Conservation (phyloP, 2,113 vertebrate genomes). For the Leuciscus idus region DNA sequence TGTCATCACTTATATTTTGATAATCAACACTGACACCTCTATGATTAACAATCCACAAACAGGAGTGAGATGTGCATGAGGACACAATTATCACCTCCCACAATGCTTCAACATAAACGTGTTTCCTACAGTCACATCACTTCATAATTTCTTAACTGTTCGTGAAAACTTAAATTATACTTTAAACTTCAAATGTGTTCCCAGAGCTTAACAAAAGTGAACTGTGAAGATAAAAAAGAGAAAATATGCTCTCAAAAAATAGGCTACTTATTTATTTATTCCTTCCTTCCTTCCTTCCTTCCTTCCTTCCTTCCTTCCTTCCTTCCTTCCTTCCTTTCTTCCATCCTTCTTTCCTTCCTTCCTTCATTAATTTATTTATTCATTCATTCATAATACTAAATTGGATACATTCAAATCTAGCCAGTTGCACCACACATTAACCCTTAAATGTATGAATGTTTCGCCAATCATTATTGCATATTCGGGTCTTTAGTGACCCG, state of each 20-base stretch:
- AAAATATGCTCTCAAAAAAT: not conserved
- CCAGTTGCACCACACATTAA: too few relatives aligned
- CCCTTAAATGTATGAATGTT: too few relatives aligned
- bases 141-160: slow-evolving; percentile 9
- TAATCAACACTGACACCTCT: slow-evolving; percentile 17
- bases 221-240: not conserved
- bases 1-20: slow-evolving; percentile 28
- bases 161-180: slow-evolving; percentile 3
- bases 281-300: not conserved
- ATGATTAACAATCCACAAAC: slow-evolving; percentile 37
- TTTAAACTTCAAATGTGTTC: not conserved
- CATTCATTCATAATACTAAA: not conserved
- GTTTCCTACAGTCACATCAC: not conserved
- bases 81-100: slow-evolving; percentile 35
- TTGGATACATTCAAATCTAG: not conserved
- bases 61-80: slow-evolving; percentile 14
- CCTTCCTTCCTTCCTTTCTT: not conserved
- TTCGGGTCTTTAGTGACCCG: too few relatives aligned
- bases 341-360: not conserved
- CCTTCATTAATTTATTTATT: not conserved
- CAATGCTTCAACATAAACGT: slow-evolving; percentile 1
- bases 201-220: not conserved
- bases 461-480: too few relatives aligned
- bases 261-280: not conserved
- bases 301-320: not conserved